A percentile compares a stretch with the other conserved stretches of the same genome.
Conservation (phyloP, 2,797 vertebrate species). For the Lagodon rhomboides region DNA sequence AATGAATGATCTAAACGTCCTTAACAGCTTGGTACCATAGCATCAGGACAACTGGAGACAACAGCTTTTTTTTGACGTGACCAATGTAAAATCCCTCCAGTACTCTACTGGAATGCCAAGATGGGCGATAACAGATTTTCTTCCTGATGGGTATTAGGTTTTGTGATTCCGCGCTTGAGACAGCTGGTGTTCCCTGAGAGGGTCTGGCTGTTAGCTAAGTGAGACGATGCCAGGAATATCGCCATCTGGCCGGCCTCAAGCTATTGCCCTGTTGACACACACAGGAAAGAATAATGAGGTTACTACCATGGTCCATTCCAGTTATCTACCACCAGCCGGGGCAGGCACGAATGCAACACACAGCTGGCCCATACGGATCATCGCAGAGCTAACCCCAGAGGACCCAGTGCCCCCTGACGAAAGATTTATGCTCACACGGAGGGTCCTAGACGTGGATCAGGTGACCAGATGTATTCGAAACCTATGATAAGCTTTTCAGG, state of each 20-base stretch:
- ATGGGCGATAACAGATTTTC: constrained; percentile 57
- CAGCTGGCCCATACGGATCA: constrained; percentile 79
- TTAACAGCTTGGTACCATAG: constrained; percentile 16
- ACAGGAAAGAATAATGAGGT: constrained; percentile 57
- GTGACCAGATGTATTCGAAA: constrained; percentile 65
- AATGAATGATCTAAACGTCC: background rate
- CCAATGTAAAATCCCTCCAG: constrained; percentile 38
- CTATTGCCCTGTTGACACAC: constrained; percentile 53
- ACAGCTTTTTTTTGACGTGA: constrained; percentile 13
- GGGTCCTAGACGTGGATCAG: constrained; percentile 64
- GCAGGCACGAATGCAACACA: constrained; percentile 45
- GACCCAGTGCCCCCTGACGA: constrained; percentile 57
- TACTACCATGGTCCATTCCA: constrained; percentile 62
- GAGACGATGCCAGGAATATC: constrained; percentile 73
- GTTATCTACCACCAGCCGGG: constrained; percentile 66
- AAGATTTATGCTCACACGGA: constrained; percentile 77
- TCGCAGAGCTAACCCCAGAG: constrained; percentile 63
- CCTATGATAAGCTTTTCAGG: constrained; percentile 51
- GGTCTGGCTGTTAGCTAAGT: constrained; percentile 67
- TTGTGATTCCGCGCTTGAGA: constrained; percentile 62
- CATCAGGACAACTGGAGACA: constrained; percentile 33
- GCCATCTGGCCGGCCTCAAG: constrained; percentile 80
- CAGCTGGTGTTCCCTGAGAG: constrained; percentile 76
- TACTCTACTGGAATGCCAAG: constrained; percentile 55
- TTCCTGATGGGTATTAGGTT: constrained; percentile 65